Conservation (phyloP, 2,113 vertebrate species). For the Pomatorhinus ruficollis region DNA sequence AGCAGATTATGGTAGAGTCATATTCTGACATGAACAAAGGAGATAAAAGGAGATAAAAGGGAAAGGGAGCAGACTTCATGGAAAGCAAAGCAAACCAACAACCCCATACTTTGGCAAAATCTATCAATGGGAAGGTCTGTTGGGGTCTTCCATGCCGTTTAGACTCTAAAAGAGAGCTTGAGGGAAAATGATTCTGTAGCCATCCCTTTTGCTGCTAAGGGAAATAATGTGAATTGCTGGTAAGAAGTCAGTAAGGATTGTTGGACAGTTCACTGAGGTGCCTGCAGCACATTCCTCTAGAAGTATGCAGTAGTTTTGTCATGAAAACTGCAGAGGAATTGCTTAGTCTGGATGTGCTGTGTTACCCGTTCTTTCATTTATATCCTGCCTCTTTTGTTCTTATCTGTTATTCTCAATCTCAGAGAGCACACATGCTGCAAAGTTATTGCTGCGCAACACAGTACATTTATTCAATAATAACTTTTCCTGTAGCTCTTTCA, state of each 20-base stretch:
- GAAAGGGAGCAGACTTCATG: not conserved
- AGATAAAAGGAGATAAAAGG: not conserved
- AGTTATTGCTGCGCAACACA: not conserved
- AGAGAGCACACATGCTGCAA: not conserved
- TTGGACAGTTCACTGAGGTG: accelerated
- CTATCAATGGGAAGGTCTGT: not conserved
- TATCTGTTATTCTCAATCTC: not conserved
- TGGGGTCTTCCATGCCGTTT: not conserved
- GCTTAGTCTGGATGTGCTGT: not conserved
- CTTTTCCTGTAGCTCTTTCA: not conserved
- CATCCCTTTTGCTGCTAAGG: not conserved
- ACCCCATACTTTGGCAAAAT: not conserved
- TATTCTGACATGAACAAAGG: not conserved
- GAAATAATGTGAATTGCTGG: not conserved
- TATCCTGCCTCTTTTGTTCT: not conserved
- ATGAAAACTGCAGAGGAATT: not conserved
- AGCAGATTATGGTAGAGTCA: not conserved
- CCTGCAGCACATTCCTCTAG: not conserved
- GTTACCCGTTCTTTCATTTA: not conserved
- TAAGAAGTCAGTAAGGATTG: not conserved
- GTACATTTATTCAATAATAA: not conserved
- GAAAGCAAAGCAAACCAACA: not conserved
- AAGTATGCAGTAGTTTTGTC: not conserved
- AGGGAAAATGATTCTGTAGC: not conserved
- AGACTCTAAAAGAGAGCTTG: not conserved